phyloP scores from a whole-genome alignment of 1,140 invertebrate species.

The Onthophagus taurus region DNA sequence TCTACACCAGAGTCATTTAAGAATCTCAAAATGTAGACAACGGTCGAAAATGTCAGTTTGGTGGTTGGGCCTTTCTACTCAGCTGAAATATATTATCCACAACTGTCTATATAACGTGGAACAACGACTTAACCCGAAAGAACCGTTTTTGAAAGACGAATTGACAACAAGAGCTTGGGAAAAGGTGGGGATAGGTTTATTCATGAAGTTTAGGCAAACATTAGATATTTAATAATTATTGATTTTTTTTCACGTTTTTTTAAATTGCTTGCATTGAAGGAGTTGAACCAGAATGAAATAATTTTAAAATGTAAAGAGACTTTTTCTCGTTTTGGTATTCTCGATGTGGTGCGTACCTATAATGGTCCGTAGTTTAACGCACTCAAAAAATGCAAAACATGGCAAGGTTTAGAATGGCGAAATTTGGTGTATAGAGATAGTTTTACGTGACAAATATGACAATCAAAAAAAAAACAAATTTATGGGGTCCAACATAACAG shows the following conservation, averaged over 20 bases:
- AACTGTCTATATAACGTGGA: conserved; percentile 22
- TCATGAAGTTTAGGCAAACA: conserved; percentile 17
- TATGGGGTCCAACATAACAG: too few relatives aligned
- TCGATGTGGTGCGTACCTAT: not conserved
- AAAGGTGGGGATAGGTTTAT: conserved; percentile 25
- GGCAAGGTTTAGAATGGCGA: too few relatives aligned
- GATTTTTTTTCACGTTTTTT: conserved; percentile 26
- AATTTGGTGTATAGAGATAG: too few relatives aligned
- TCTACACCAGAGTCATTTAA: conserved; percentile 23
- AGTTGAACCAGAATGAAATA: not conserved
- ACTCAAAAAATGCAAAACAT: too few relatives aligned
- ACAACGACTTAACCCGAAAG: conserved; percentile 5
- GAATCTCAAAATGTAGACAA: conserved; percentile 22
- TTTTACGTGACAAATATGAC: too few relatives aligned
- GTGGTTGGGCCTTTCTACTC: conserved; percentile 21
- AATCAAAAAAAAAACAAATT: too few relatives aligned
- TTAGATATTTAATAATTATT: conserved; percentile 23
- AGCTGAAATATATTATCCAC: conserved; percentile 19
- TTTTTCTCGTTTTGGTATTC: conserved; percentile 1
- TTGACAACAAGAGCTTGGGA: conserved; percentile 21
- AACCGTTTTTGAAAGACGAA: conserved; percentile 20
- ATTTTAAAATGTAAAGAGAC: not conserved
- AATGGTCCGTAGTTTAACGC: not conserved
- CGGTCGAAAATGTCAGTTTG: conserved; percentile 20
- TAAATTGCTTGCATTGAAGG: not conserved